Evolutionary conservation across 2,113 vertebrate species (phyloP).

Genomic region (Saguinus imperator): DNA sequence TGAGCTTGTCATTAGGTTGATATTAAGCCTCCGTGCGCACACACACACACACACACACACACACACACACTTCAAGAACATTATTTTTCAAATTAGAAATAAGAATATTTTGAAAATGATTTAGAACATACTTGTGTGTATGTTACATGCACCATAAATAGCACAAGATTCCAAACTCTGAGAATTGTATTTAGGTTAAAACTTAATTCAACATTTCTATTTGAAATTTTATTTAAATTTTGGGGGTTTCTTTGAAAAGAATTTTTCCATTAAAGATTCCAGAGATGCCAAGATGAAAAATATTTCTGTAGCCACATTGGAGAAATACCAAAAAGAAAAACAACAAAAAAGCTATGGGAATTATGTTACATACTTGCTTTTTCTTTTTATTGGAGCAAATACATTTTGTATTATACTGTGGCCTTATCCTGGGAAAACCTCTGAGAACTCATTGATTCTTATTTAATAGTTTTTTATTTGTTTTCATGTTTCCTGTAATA

Average conservation of each 20-base stretch:
- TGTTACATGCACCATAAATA: background rate
- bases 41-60: background rate
- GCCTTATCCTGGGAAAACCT: background rate
- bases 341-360: background rate
- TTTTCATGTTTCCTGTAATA: background rate
- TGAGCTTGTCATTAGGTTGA: background rate
- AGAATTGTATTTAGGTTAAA: slow-evolving; percentile 1
- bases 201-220: background rate
- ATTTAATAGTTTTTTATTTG: background rate
- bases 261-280: background rate
- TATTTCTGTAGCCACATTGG: background rate
- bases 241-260: background rate
- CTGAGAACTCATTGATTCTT: background rate
- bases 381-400: background rate
- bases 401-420: slow-evolving; percentile 26
- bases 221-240: slow-evolving; percentile 47
- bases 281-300: slow-evolving; percentile 23
- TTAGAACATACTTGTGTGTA: background rate
- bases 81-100: slow-evolving; percentile 23
- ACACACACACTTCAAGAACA: background rate
- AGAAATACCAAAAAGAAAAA: slow-evolving; percentile 8
- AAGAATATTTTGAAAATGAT: background rate
- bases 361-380: slow-evolving; percentile 25
- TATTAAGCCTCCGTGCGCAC: background rate
- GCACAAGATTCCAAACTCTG: background rate